Conservation (phyloP, 2,113 vertebrate species). For the Odobenus rosmarus region DNA sequence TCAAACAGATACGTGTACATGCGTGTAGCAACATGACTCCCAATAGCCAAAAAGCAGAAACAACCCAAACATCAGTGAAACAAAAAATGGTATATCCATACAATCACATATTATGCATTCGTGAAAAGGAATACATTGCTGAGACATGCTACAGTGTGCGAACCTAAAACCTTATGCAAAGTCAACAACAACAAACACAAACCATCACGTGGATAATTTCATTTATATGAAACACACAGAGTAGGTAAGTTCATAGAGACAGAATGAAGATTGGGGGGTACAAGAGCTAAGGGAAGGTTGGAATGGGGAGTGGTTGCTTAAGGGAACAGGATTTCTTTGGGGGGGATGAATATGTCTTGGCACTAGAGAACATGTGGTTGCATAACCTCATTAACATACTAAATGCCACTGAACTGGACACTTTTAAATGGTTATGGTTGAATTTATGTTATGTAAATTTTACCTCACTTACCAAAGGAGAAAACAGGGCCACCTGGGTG, state of each 20-base stretch:
- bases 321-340: not conserved
- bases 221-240: not conserved
- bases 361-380: not conserved
- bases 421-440: not conserved
- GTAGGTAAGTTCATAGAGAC: not conserved
- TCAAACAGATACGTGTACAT: not conserved
- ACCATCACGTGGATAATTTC: not conserved
- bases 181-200: not conserved
- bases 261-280: not conserved
- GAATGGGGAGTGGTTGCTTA: not conserved
- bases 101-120: not conserved
- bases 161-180: not conserved
- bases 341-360: not conserved
- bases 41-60: not conserved
- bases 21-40: not conserved
- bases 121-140: not conserved
- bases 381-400: not conserved
- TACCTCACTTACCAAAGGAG: not conserved
- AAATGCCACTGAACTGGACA: not conserved
- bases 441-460: not conserved
- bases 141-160: not conserved
- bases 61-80: not conserved
- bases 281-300: accelerated
- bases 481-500: too few species aligned
- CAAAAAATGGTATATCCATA: not conserved